These are phyloP conservation scores for Willowsia nigromaculata DNA, from an alignment of 2,888 invertebrate species.

Conservation along the genomic window DNA sequence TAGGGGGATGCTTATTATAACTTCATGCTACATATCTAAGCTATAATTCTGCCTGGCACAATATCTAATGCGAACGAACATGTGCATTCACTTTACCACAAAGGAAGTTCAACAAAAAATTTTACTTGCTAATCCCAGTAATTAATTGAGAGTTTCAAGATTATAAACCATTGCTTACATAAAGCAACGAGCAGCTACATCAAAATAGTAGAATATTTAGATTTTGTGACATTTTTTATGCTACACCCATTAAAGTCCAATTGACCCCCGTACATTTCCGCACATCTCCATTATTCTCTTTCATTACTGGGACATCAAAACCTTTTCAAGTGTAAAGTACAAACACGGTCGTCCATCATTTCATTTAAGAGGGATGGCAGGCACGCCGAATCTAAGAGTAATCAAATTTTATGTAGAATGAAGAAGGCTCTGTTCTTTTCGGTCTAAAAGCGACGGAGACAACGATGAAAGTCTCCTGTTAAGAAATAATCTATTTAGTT, in stretches of 20 bases:
- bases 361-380: not conserved
- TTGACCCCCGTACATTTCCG: not conserved
- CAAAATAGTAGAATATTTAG: not conserved
- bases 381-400: constrained; percentile 36
- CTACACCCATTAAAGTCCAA: not conserved
- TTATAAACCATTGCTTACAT: no score
- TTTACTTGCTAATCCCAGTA: no score
- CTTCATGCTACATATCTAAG: no score
- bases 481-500: constrained; percentile 68
- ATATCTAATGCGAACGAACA: no score
- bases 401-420: constrained; percentile 62
- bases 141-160: no score
- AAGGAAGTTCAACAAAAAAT: no score
- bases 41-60: no score
- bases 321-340: not conserved
- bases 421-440: constrained; percentile 34
- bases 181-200: no score
- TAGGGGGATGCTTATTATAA: no score
- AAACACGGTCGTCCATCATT: not conserved
- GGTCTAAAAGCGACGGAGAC: not conserved
- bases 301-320: not conserved
- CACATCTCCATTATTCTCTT: not conserved
- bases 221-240: not conserved
- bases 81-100: no score
- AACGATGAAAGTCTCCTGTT: constrained; percentile 47